A percentile compares a stretch with the other conserved stretches of the same genome.
phyloP scores from a whole-genome alignment of 92 coral and sea anemone genomes.

The Desmophyllum pertusum region DNA sequence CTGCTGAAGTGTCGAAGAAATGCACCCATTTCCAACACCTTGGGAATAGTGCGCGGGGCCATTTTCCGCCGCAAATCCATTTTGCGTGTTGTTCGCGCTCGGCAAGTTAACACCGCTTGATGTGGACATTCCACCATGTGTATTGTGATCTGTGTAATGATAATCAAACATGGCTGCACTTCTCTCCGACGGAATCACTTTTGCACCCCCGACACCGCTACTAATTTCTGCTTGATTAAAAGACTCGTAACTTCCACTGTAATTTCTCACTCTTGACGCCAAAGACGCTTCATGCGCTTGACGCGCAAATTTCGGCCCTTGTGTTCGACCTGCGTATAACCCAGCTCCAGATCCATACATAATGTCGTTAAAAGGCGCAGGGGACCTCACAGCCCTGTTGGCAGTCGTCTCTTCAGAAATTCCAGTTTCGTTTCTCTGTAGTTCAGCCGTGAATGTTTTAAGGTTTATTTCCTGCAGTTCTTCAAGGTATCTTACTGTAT shows the following conservation, averaged over 20 bases:
- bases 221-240: conserved; percentile 23
- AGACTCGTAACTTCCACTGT: conserved; percentile 13
- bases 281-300: background rate
- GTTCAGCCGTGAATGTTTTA: conserved; percentile 31
- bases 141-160: conserved; percentile 64
- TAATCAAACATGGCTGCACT: conserved; percentile 63
- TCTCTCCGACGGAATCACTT: conserved; percentile 32
- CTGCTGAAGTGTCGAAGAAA: conserved; percentile 41
- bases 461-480: conserved; percentile 38
- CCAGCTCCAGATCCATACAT: conserved; percentile 38
- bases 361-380: conserved; percentile 28
- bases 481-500: conserved; percentile 43
- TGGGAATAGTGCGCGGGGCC: conserved; percentile 32
- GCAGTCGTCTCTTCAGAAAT: conserved; percentile 15
- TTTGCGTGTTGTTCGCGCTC: conserved; percentile 63
- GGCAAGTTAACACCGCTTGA: conserved; percentile 65
- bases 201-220: background rate
- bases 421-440: conserved; percentile 17
- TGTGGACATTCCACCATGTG: conserved; percentile 74
- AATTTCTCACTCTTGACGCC: conserved; percentile 6
- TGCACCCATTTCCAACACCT: conserved; percentile 38
- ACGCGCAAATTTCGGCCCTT: conserved; percentile 9
- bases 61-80: conserved; percentile 56
- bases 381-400: conserved; percentile 3
- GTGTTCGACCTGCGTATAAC: conserved; percentile 9